A percentile compares a stretch with the other conserved stretches of the same genome.
phyloP scores from a whole-genome alignment of 2,888 invertebrate genomes.

The Cecidostiba fungosa region DNA sequence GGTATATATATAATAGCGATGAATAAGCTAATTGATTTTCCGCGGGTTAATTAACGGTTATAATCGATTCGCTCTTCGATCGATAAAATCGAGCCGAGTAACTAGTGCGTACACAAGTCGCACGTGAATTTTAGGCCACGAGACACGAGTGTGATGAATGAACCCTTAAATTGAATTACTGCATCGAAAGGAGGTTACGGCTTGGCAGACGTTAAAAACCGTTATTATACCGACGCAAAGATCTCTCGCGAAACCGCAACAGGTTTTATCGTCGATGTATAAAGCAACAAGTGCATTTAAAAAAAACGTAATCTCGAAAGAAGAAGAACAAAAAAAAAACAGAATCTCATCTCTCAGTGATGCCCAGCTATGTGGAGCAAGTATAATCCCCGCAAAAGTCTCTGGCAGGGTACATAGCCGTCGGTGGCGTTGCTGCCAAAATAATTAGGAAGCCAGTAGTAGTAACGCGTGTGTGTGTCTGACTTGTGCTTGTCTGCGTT shows the following conservation, averaged over 20 bases:
- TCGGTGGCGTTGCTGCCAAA: conserved; percentile 83
- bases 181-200: conserved; percentile 46
- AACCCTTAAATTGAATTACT: conserved; percentile 46
- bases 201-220: background rate
- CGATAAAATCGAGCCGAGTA: conserved; percentile 8
- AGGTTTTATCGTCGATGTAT: background rate
- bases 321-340: background rate
- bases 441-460: conserved; percentile 88
- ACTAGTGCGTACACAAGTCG: no score
- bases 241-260: background rate
- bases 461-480: conserved; percentile 71
- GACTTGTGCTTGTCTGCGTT: conserved; percentile 52
- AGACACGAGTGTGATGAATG: conserved; percentile 54
- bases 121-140: conserved; percentile 34
- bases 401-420: conserved; percentile 16
- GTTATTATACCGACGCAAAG: no score
- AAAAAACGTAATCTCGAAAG: background rate
- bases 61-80: background rate
- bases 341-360: background rate
- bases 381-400: background rate
- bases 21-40: background rate
- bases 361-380: background rate
- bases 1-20: no score
- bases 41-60: background rate
- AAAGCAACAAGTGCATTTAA: background rate